Evolutionary conservation across 35 echinoderm and acorn worm species (phyloP).

Genomic region (Lytechinus variegatus): DNA sequence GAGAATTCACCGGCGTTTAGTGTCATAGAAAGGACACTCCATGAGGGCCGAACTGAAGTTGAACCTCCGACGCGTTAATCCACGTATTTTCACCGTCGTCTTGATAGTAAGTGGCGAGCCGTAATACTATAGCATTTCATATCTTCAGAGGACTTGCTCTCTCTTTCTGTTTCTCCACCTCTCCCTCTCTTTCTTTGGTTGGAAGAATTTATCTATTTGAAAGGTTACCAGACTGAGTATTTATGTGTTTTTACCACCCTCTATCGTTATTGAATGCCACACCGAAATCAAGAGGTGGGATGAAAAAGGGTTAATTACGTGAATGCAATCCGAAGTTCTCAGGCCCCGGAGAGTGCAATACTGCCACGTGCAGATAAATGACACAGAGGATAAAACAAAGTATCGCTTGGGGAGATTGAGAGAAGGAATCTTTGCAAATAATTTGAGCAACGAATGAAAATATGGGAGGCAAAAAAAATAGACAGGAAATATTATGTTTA

Average conservation of each 20-base stretch:
- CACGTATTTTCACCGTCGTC: not conserved
- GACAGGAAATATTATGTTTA: not conserved
- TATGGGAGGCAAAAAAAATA: not conserved
- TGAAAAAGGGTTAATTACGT: not conserved
- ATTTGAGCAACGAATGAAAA: not conserved
- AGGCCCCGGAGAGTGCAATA: not conserved
- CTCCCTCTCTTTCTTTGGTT: not conserved
- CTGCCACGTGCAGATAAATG: not conserved
- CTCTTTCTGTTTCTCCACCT: too few relatives aligned
- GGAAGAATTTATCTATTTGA: not conserved
- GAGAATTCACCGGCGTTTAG: not conserved
- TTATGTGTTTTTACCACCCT: not conserved
- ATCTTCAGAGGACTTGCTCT: not conserved
- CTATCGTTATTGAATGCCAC: not conserved
- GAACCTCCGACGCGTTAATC: not conserved
- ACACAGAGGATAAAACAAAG: not conserved
- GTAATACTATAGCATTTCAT: not conserved
- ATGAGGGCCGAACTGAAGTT: too few relatives aligned
- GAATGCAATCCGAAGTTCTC: not conserved
- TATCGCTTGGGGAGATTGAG: not conserved
- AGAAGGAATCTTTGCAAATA: not conserved
- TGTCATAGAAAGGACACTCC: not conserved
- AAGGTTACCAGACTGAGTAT: not conserved
- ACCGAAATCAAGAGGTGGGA: not conserved
- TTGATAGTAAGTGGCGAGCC: not conserved